These are phyloP conservation scores for Setophaga petechia DNA, from an alignment of 2,113 vertebrate species.

Conservation along the genomic window DNA sequence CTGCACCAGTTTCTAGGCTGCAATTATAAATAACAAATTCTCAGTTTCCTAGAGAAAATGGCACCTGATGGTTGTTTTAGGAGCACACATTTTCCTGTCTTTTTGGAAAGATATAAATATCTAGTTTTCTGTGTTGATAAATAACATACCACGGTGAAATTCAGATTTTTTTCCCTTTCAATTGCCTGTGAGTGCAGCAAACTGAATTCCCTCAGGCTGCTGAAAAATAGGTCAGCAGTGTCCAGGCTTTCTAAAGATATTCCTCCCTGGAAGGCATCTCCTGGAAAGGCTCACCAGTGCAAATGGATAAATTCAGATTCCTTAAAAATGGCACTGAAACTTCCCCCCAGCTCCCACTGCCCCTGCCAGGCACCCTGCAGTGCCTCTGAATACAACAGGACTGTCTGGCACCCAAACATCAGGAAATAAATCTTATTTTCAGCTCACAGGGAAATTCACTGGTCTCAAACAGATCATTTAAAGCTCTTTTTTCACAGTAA, in stretches of 20 bases:
- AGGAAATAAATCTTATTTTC: background rate
- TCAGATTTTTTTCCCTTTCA: background rate
- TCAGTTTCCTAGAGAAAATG: background rate
- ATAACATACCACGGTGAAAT: background rate
- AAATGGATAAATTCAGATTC: background rate
- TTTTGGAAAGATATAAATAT: background rate
- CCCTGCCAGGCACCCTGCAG: background rate
- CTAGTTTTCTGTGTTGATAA: background rate
- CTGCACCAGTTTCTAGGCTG: background rate
- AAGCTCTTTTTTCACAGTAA: background rate
- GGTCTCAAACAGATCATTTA: background rate
- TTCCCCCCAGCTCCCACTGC: background rate
- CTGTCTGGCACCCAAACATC: accelerated
- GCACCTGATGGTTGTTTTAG: background rate
- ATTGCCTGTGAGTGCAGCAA: background rate
- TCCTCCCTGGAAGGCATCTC: background rate
- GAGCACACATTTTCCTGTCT: background rate
- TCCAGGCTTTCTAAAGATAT: background rate
- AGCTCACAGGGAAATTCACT: background rate
- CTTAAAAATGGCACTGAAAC: background rate
- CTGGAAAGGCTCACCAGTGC: background rate
- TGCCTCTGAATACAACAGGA: background rate
- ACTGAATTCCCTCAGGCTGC: background rate
- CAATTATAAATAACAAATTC: background rate
- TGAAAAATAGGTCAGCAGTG: conserved; percentile 31